These are phyloP conservation scores for Ancistrus triradiatus DNA, from an alignment of 2,113 vertebrate genomes.

Conservation along the genomic window DNA sequence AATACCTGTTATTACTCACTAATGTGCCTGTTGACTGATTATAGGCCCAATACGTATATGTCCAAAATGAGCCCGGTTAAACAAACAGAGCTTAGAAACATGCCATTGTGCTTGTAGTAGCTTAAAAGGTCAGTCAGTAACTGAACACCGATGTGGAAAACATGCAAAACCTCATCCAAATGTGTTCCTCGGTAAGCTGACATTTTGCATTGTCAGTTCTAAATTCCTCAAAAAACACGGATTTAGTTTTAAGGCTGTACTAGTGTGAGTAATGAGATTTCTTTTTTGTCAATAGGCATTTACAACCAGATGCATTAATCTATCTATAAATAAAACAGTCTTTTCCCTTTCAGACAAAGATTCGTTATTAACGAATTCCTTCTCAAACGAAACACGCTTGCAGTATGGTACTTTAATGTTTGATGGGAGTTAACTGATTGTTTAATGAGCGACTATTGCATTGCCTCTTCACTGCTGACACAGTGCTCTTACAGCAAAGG, in stretches of 20 bases:
- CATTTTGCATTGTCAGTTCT: no score
- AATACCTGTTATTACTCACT: no score
- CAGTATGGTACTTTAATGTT: constrained; percentile 62
- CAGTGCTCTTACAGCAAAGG: constrained; percentile 27
- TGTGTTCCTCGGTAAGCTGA: no score
- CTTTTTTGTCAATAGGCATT: constrained; percentile 6
- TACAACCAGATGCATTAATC: constrained; percentile 19
- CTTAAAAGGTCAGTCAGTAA: no score
- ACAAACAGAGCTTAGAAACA: no score
- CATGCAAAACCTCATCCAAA: neutral
- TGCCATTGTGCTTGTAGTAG: no score
- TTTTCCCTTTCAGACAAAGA: neutral
- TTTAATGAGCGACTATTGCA: constrained; percentile 52
- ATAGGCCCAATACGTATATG: no score
- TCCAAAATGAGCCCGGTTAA: no score
- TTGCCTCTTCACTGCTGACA: constrained; percentile 49
- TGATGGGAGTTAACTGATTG: constrained; percentile 67
- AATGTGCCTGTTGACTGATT: no score
- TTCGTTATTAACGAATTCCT: constrained; percentile 67
- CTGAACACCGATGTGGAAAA: neutral
- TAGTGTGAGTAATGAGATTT: neutral
- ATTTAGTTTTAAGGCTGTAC: constrained; percentile 1
- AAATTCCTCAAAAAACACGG: no score
- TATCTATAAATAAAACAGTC: constrained; percentile 57
- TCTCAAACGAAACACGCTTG: constrained; percentile 64